Evolutionary conservation across 2,888 invertebrate species (phyloP).

Genomic region (Epirrhoe alternata): DNA sequence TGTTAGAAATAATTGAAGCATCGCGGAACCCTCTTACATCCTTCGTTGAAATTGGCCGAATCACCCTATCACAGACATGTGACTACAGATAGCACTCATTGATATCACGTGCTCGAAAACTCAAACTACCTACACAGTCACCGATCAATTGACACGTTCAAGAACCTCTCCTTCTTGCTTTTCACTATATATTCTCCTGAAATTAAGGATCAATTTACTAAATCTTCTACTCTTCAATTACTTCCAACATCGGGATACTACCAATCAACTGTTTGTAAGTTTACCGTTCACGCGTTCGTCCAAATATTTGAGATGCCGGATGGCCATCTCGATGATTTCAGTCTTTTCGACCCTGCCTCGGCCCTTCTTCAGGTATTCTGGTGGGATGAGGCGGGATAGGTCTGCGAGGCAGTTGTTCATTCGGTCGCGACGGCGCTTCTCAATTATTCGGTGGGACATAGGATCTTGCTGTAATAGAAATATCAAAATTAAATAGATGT

Average conservation of each 20-base stretch:
- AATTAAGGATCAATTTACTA: not conserved
- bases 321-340: constrained; percentile 99
- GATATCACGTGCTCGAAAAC: constrained; percentile 6
- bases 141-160: not conserved
- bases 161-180: not conserved
- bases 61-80: not conserved
- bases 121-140: not conserved
- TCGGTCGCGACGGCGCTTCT: constrained; percentile 96
- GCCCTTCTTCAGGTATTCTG: constrained; percentile 97
- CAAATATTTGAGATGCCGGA: constrained; percentile 95
- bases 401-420: constrained; percentile 99
- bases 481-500: not conserved
- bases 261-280: constrained; percentile 48
- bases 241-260: constrained; percentile 40
- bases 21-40: not conserved
- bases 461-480: constrained; percentile 92
- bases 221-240: constrained; percentile 17
- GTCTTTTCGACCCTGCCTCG: constrained; percentile 98
- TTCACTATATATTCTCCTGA: not conserved
- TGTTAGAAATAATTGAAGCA: constrained; percentile 47
- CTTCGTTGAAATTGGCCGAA: not conserved
- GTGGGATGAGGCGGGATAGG: constrained; percentile 95
- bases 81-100: constrained; percentile 4
- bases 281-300: constrained; percentile 87
- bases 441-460: constrained; percentile 98